A percentile compares a stretch with the other conserved stretches of the same genome.
These are phyloP conservation scores for Coregonus sp. DNA, from an alignment of 2,797 vertebrate species.

Conservation along the genomic window DNA sequence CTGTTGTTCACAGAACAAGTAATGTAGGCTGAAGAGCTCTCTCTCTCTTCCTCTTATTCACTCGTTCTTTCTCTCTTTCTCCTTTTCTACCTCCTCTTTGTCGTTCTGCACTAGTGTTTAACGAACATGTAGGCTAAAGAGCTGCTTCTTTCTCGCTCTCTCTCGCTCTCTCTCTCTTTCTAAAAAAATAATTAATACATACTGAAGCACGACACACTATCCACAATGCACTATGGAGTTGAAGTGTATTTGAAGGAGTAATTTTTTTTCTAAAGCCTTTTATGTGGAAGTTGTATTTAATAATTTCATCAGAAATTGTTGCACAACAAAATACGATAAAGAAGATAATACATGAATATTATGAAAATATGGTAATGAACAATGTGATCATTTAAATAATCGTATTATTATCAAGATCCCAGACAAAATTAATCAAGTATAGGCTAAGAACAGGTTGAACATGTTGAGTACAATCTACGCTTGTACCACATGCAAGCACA, in stretches of 20 bases:
- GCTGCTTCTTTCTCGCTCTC: not conserved
- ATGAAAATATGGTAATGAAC: no score
- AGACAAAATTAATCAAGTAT: not conserved
- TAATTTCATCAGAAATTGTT: not conserved
- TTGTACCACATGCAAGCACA: no score
- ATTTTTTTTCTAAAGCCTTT: not conserved
- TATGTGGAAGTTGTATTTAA: no score
- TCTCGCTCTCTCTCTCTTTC: not conserved
- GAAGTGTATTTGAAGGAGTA: not conserved
- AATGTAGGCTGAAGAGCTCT: constrained; percentile 34
- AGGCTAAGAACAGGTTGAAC: no score
- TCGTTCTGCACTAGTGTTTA: not conserved
- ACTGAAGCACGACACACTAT: not conserved
- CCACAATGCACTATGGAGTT: not conserved
- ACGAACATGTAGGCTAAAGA: not conserved
- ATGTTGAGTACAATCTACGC: no score
- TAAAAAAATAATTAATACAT: not conserved
- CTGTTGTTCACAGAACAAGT: constrained; percentile 21
- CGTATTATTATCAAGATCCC: not conserved
- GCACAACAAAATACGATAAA: not conserved
- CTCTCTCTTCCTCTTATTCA: not conserved
- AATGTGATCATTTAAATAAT: no score
- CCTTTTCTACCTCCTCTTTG: not conserved
- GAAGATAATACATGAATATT: no score
- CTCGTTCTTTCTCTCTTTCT: not conserved